Base-by-base conservation (phyloP, 2,113 vertebrate genomes). In the Orientallactaga bullata region DNA sequence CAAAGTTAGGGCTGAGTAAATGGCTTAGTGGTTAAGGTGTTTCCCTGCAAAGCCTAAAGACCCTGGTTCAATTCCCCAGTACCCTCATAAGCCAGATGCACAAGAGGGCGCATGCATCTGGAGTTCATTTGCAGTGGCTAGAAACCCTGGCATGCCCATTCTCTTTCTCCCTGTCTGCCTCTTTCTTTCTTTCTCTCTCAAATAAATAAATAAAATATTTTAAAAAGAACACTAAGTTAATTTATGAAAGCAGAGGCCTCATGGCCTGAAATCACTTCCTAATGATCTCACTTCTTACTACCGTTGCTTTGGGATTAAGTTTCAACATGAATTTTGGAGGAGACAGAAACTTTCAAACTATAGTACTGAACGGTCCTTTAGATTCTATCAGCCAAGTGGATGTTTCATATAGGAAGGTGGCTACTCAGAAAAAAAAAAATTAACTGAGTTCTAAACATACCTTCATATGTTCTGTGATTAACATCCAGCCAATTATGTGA, bases 321-420 rank as follows among this genome's bases (percentile, higher is more conserved):
- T 76, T 76, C 71, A 79, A 60, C 7, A 47, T 86, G 32, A 58
- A 76, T 10, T 86, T 92, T 80, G 39, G 20, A 76, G 23, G 1
- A 18, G 60, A 65, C 20, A 76, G 24, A n/a, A 47, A 61, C 55
- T 63, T 78, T 85, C 30, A 71, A 47, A 35, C 26, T 30, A 78
- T 71, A 63, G 16, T 11, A 35, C 37, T 58, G 21, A 26, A 47
- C 42, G 5, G 42, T 47, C 15, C 15, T 24, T 89, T 91, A 77
- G 13, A 71, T 39, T 76, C 42, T 61, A 21, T 72, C 21, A 93
- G 2, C 8, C 26, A 66, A 55, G 20, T 68, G 87, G 76, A 30
- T 89, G 91, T 12, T 88, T 94, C 71, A 85, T 11, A 37, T 89
- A 63, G 24, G 78, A 68, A 81, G 51, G 26, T 65, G 37, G 55